A percentile compares a stretch with the other conserved stretches of the same genome.
Evolutionary conservation across 2,113 vertebrate species (phyloP).

Genomic region (Centropus unirufus): DNA sequence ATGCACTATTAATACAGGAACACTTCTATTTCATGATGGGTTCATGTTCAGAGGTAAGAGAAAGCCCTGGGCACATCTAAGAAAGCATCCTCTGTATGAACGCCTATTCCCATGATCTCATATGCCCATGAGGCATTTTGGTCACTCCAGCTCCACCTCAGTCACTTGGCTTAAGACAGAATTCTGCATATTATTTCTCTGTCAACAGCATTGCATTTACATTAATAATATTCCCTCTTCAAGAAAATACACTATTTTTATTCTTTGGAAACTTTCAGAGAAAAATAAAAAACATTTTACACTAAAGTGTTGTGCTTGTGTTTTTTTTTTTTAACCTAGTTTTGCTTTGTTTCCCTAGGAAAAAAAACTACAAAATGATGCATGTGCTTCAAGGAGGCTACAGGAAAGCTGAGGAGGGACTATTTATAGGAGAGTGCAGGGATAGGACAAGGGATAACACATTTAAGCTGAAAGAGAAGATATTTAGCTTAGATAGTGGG

Average conservation of each 20-base stretch:
- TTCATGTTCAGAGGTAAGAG: slow-evolving; percentile 55
- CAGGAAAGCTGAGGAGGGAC: too few relatives aligned
- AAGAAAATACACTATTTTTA: slow-evolving; percentile 11
- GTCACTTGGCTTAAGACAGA: background rate
- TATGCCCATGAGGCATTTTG: background rate
- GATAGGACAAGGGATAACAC: too few relatives aligned
- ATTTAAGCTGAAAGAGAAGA: too few relatives aligned
- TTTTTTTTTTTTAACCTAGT: background rate
- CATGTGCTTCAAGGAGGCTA: background rate
- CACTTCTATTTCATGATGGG: slow-evolving; percentile 25
- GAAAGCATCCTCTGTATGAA: slow-evolving; percentile 27
- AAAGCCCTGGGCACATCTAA: slow-evolving; percentile 35
- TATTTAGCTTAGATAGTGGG: too few relatives aligned
- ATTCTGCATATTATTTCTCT: background rate
- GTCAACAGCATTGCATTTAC: background rate
- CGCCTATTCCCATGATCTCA: slow-evolving; percentile 1
- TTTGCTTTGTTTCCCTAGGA: background rate
- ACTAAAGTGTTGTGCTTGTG: background rate
- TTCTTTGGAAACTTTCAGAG: background rate
- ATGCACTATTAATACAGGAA: slow-evolving; percentile 30
- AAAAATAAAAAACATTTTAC: background rate
- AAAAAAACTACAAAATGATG: background rate
- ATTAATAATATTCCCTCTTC: slow-evolving; percentile 21
- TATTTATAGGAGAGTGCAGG: too few relatives aligned
- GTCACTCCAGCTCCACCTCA: slow-evolving; percentile 8